Base-by-base conservation (phyloP, 2,888 invertebrate species). In the Cybosia mesomella region DNA sequence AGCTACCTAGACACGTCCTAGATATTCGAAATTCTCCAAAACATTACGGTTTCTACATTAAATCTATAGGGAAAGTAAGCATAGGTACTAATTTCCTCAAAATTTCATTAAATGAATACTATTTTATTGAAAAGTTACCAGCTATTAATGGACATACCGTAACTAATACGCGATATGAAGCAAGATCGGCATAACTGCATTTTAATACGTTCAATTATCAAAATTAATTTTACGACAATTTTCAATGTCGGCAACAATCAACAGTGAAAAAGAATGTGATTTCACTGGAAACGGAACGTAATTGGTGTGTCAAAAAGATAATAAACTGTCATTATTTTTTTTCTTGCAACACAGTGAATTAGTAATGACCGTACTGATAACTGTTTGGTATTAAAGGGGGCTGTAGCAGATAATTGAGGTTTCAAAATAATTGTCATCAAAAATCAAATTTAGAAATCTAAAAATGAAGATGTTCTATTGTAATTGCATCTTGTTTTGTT, bases 221-320 rank as follows among this genome's bases (percentile, higher is more conserved):
- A 77, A 72, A 76, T 74, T 72, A 63, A 74, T 75, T 73, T 74
- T 72, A 68, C 72, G 58, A 59, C 67, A 73, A 39, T 72, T 76
- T 70, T 73, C 59, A 70, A 64, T 68, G 71, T 67, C 68, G 65
- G 49, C 70, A 69, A 58, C 22, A 70, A 69, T 70, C 32, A 58
- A 65, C 43, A 54, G 28, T 22, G 63, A 73, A 69, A 76, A 81
- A 80, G 70, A 75, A 55, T 39, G 11, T 59, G 43, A 74, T 76
- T 75, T 79, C 72, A 76, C 77, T 76, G 28, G 64, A 69, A 78
- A 81, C 76, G 79, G 72, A 82, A 75, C 55, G 65, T 82, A 84
- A 85, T 83, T 76, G 82, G 78, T 76, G 81, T 81, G 74, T 78
- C 80, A 77, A 77, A 83, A 83, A 73, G 64, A 81, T 80, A 81